A percentile compares a stretch with the other conserved stretches of the same genome.
phyloP scores from a whole-genome alignment of 2,888 invertebrate genomes.

The Tachina grossa region DNA sequence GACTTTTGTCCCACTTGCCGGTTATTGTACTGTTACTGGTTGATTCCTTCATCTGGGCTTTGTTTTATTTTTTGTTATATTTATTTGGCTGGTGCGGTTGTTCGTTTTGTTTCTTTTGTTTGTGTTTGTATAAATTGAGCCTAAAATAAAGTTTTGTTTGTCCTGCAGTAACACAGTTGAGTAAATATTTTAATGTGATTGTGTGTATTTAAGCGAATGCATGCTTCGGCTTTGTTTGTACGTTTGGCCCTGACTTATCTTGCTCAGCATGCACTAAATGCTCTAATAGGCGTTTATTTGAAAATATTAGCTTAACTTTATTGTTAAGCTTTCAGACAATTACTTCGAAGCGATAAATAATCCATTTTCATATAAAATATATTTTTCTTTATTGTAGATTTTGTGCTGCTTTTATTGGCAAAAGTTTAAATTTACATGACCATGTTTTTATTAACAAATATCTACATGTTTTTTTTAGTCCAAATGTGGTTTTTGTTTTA shows the following conservation, averaged over 20 bases:
- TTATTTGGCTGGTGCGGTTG: conserved; percentile 25
- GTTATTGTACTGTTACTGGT: conserved; percentile 64
- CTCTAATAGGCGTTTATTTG: conserved; percentile 70
- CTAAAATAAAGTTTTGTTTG: conserved; percentile 53
- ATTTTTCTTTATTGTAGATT: not conserved
- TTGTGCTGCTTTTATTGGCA: conserved; percentile 41
- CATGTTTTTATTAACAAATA: conserved; percentile 10
- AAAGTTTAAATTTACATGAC: conserved; percentile 39
- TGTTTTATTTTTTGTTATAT: conserved; percentile 20
- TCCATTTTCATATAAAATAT: conserved; percentile 51
- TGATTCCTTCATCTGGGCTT: conserved; percentile 32
- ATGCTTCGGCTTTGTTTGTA: not conserved
- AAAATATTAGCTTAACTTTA: conserved; percentile 70
- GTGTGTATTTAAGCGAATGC: conserved; percentile 3
- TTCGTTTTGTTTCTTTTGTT: conserved; percentile 17
- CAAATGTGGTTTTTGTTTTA: conserved; percentile 15
- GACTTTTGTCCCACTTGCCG: conserved; percentile 65
- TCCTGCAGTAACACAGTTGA: conserved; percentile 36
- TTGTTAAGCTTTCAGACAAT: conserved; percentile 67
- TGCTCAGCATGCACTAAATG: conserved; percentile 68
- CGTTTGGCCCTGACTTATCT: conserved; percentile 54
- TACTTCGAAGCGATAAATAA: conserved; percentile 70
- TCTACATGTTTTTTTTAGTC: not conserved
- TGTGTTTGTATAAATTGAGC: conserved; percentile 38
- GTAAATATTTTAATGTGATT: conserved; percentile 20